Percentiles rank a stretch among this genome's conserved stretches.
phyloP scores from a whole-genome alignment of 2,797 vertebrate genomes.

The Ctenochaetus hawaiiensis region DNA sequence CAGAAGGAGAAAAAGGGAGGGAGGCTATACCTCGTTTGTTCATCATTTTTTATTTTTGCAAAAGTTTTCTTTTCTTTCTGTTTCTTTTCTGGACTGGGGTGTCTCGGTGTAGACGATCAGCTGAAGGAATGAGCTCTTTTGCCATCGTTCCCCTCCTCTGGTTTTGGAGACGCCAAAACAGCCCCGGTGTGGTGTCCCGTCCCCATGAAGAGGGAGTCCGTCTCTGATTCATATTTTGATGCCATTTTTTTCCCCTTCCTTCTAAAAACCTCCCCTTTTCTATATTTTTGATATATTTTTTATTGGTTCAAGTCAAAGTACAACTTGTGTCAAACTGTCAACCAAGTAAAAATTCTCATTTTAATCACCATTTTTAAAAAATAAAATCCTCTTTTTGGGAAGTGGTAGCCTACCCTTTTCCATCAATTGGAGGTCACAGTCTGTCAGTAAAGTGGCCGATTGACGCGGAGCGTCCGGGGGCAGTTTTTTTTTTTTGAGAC shows the following conservation, averaged over 20 bases:
- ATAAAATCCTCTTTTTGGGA: conserved; percentile 16
- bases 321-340: neutral
- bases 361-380: neutral
- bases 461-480: conserved; percentile 58
- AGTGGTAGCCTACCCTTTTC: conserved; percentile 5
- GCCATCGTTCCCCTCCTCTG: conserved; percentile 58
- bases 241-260: conserved; percentile 14
- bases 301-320: neutral
- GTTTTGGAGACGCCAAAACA: conserved; percentile 68
- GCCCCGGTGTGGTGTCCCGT: conserved; percentile 59
- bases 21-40: conserved; percentile 30
- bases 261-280: conserved; percentile 15
- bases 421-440: conserved; percentile 53
- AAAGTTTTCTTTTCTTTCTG: conserved; percentile 27
- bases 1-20: conserved; percentile 58
- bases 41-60: neutral
- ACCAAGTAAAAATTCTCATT: neutral
- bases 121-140: conserved; percentile 64
- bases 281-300: conserved; percentile 15
- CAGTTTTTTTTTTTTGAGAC: conserved; percentile 44
- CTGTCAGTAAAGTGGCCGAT: conserved; percentile 31
- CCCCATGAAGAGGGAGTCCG: conserved; percentile 63
- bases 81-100: conserved; percentile 42
- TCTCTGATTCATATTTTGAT: conserved; percentile 47
- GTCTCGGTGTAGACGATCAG: conserved; percentile 32